Evolutionary conservation across 2,888 invertebrate genomes (phyloP).

Genomic region (Watsonalla binaria): DNA sequence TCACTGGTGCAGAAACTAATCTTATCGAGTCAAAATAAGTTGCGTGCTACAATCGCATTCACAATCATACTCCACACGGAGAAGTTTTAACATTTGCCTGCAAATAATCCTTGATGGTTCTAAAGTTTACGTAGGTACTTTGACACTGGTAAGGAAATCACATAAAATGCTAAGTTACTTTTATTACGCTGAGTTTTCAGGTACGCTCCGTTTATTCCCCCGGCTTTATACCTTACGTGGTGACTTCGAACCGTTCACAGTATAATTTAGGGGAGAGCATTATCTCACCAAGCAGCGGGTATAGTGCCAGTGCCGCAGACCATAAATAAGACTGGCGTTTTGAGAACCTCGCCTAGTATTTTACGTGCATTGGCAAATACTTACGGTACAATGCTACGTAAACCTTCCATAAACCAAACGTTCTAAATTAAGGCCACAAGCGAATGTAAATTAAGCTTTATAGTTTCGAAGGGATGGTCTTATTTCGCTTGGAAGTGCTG

Average conservation of each 20-base stretch:
- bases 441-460: constrained; percentile 61
- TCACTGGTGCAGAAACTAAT: no score
- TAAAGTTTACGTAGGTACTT: no score
- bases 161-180: not conserved
- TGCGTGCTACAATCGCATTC: no score
- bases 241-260: not conserved
- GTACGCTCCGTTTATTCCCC: not conserved
- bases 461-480: constrained; percentile 38
- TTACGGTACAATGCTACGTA: constrained; percentile 74
- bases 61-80: no score
- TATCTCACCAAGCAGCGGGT: constrained; percentile 25
- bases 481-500: constrained; percentile 51
- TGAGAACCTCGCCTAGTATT: constrained; percentile 70
- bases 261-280: constrained; percentile 27
- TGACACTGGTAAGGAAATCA: not conserved
- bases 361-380: constrained; percentile 77
- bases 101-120: no score
- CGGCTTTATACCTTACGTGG: not conserved
- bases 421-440: constrained; percentile 45
- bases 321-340: constrained; percentile 75
- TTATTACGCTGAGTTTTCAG: not conserved
- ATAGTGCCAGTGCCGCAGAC: constrained; percentile 36
- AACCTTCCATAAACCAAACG: constrained; percentile 52
- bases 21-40: no score
- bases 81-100: no score